A percentile compares a stretch with the other conserved stretches of the same genome.
phyloP scores from a whole-genome alignment of 2,113 vertebrate genomes.

The Dromaius novaehollandiae region DNA sequence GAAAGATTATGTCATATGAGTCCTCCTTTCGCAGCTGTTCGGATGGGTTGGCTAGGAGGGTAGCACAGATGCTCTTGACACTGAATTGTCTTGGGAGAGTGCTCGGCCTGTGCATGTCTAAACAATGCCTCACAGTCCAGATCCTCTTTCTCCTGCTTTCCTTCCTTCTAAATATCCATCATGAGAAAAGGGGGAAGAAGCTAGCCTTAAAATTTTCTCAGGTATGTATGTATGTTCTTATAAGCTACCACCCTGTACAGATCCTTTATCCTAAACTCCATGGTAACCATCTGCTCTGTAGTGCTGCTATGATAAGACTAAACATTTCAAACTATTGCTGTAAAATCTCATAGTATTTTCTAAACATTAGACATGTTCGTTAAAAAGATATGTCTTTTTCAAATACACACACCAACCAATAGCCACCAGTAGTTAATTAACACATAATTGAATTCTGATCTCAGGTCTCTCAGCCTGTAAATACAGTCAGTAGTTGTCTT shows the following conservation, averaged over 20 bases:
- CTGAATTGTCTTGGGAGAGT: not conserved
- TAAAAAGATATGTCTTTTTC: not conserved
- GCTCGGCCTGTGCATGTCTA: not conserved
- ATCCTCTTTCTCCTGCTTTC: not conserved
- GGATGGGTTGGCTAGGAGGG: not conserved
- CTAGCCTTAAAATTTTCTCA: not conserved
- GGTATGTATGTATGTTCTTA: not conserved
- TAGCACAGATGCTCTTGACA: not conserved
- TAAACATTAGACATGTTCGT: not conserved
- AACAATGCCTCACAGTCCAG: not conserved
- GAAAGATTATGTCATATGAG: not conserved
- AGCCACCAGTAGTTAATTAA: not conserved
- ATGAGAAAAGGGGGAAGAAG: not conserved
- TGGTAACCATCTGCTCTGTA: not conserved
- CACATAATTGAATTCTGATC: not conserved
- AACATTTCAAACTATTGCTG: not conserved
- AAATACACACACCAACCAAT: not conserved
- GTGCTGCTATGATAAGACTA: not conserved
- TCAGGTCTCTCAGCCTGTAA: not conserved
- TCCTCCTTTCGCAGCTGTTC: not conserved
- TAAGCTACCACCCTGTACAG: not conserved
- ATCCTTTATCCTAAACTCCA: not conserved
- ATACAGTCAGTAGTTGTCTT: not conserved
- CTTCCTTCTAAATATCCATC: not conserved
- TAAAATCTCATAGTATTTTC: not conserved